phyloP scores from a whole-genome alignment of 2,113 vertebrate species.

The Leptosomus discolor region DNA sequence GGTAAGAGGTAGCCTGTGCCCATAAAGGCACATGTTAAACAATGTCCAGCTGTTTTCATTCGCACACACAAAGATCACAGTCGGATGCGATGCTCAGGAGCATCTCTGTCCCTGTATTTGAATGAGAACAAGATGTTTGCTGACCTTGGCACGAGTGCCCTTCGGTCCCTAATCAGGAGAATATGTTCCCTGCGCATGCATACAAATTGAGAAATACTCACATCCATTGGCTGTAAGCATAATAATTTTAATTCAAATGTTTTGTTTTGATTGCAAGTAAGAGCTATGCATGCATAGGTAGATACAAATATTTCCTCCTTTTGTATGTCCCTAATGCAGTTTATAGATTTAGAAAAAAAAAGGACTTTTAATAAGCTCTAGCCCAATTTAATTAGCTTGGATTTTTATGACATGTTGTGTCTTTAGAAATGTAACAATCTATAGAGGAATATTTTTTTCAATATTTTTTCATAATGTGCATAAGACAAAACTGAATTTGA shows the following conservation, averaged over 20 bases:
- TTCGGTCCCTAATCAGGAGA: neutral
- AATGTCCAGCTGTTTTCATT: neutral
- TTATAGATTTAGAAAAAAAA: neutral
- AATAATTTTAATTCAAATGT: neutral
- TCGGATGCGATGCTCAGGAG: neutral
- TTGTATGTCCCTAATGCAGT: neutral
- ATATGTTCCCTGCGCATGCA: neutral
- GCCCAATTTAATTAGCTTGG: neutral
- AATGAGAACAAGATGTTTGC: neutral
- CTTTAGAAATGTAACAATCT: neutral
- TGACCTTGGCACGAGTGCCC: neutral
- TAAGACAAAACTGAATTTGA: slow-evolving; percentile 43
- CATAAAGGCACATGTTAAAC: neutral
- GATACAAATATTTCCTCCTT: neutral
- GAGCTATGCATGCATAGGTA: neutral
- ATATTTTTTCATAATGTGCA: slow-evolving; percentile 9
- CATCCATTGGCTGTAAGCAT: neutral
- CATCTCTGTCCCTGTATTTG: neutral
- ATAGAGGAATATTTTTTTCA: neutral
- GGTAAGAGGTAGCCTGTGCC: neutral
- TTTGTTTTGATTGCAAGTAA: neutral
- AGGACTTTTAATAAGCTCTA: neutral
- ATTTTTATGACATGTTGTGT: neutral
- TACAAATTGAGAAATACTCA: neutral
- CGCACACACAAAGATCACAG: neutral